These are phyloP conservation scores for Hypsopygia costalis DNA, from an alignment of 2,888 invertebrate genomes.

Conservation along the genomic window DNA sequence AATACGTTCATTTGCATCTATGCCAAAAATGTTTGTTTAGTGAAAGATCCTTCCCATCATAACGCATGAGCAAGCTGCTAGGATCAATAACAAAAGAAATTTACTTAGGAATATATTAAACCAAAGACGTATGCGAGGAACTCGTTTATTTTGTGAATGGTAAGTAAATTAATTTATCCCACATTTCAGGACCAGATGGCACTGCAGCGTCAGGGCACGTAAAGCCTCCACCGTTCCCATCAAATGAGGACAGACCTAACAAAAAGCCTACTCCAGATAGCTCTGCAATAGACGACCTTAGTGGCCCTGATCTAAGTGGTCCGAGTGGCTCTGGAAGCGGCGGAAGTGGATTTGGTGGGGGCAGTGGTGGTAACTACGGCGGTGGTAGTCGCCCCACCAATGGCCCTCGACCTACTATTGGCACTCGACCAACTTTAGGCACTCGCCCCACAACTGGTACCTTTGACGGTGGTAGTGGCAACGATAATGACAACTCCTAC, in stretches of 20 bases:
- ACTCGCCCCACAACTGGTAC: conserved; percentile 4
- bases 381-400: conserved; percentile 9
- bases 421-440: conserved; percentile 2
- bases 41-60: too few relatives aligned
- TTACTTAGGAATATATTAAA: too few relatives aligned
- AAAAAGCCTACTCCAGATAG: conserved; percentile 20
- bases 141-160: background rate
- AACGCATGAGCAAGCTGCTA: too few relatives aligned
- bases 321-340: conserved; percentile 11
- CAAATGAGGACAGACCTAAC: conserved; percentile 50
- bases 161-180: background rate
- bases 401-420: conserved; percentile 6
- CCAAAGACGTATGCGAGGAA: too few relatives aligned
- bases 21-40: too few relatives aligned
- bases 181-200: conserved; percentile 64
- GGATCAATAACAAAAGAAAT: too few relatives aligned
- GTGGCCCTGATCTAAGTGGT: conserved; percentile 10
- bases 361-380: conserved; percentile 9
- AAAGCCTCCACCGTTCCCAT: conserved; percentile 70
- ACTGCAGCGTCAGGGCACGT: conserved; percentile 81
- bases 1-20: too few relatives aligned
- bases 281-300: conserved; percentile 20
- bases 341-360: conserved; percentile 5
- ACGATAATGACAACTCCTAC: background rate
- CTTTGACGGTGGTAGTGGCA: conserved; percentile 9